Percentiles rank a stretch among this genome's conserved stretches.
These are phyloP conservation scores for Chalcis sispes DNA, from an alignment of 2,888 invertebrate genomes.

Conservation along the genomic window DNA sequence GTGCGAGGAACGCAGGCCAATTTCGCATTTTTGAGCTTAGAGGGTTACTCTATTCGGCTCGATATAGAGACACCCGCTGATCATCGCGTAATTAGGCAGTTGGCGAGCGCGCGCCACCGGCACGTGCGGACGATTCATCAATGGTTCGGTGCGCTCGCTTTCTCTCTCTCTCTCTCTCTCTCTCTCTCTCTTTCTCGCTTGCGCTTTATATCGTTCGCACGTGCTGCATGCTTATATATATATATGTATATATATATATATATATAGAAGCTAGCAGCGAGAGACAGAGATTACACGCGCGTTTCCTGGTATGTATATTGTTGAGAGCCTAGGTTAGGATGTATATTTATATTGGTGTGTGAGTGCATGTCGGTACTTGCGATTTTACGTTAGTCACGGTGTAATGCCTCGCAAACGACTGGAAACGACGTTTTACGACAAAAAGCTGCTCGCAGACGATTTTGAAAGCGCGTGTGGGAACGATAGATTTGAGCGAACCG, in stretches of 20 bases:
- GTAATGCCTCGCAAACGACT: constrained; percentile 55
- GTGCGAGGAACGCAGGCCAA: constrained; percentile 68
- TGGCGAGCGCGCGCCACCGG: constrained; percentile 66
- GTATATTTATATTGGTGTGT: neutral
- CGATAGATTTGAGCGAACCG: neutral
- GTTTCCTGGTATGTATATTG: neutral
- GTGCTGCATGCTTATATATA: constrained; percentile 53
- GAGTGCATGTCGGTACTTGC: constrained; percentile 29
- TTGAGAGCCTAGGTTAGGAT: neutral
- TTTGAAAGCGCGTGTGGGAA: too few relatives aligned
- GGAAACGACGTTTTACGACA: constrained; percentile 53
- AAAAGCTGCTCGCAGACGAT: constrained; percentile 42
- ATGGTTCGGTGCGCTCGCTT: constrained; percentile 61
- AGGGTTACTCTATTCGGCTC: constrained; percentile 27
- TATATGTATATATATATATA: neutral
- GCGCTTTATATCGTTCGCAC: constrained; percentile 60
- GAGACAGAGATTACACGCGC: constrained; percentile 41
- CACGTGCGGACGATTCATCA: constrained; percentile 76
- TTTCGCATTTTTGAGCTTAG: constrained; percentile 68
- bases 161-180: too few relatives aligned
- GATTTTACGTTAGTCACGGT: constrained; percentile 59
- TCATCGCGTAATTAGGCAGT: constrained; percentile 75
- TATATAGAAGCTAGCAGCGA: too few relatives aligned
- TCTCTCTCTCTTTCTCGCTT: too few relatives aligned
- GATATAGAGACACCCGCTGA: constrained; percentile 72